These are phyloP conservation scores for Bombus polaris DNA, from an alignment of 1,140 invertebrate genomes.

Conservation along the genomic window DNA sequence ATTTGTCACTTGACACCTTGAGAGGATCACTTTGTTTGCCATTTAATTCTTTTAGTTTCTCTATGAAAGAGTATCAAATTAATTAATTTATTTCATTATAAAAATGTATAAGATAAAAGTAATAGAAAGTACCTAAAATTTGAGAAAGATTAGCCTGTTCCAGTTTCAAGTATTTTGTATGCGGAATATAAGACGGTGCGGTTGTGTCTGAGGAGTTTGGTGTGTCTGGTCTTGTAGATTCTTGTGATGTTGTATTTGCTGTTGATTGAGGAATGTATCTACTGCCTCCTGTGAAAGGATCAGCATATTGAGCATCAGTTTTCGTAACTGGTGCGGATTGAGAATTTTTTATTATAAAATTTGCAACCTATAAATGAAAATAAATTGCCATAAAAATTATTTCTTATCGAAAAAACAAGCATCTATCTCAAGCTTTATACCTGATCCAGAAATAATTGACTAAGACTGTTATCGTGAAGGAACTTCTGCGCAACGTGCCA, in stretches of 20 bases:
- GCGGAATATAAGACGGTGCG: conserved; percentile 74
- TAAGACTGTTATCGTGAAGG: conserved; percentile 93
- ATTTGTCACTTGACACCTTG: conserved; percentile 82
- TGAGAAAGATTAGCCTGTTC: conserved; percentile 86
- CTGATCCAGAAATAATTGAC: conserved; percentile 95
- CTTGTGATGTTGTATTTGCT: conserved; percentile 28
- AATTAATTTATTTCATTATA: conserved; percentile 71
- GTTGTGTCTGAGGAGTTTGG: conserved; percentile 71
- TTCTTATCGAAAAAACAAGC: neutral
- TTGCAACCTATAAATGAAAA: conserved; percentile 89
- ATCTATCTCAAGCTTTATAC: conserved; percentile 80
- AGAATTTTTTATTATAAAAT: conserved; percentile 95
- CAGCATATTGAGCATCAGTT: conserved; percentile 84
- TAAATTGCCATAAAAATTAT: conserved; percentile 16
- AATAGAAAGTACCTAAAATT: conserved; percentile 83
- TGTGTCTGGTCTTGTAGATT: conserved; percentile 26
- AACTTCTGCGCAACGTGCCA: conserved; percentile 96
- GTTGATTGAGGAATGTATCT: conserved; percentile 86
- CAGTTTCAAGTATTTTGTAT: conserved; percentile 83
- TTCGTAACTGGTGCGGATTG: conserved; percentile 67
- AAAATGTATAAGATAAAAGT: conserved; percentile 37
- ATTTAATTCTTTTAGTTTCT: conserved; percentile 89
- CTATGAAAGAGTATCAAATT: conserved; percentile 75
- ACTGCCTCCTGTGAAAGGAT: conserved; percentile 92
- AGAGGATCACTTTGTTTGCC: conserved; percentile 82